Evolutionary conservation across 2,797 vertebrate genomes (phyloP).

Genomic region (Lophura swinhoii): DNA sequence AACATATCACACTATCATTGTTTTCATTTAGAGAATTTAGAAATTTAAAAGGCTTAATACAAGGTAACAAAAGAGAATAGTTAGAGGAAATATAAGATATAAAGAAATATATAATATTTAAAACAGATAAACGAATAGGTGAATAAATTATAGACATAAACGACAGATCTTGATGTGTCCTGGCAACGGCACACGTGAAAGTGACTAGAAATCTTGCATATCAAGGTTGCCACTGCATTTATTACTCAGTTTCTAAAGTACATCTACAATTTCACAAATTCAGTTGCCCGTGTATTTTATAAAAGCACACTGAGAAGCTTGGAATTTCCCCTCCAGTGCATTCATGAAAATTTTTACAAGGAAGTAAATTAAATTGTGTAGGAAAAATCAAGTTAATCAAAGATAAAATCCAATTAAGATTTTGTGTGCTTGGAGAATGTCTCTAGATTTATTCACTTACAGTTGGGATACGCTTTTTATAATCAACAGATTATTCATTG

Average conservation of each 20-base stretch:
- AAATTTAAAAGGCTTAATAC: not conserved
- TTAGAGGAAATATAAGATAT: not conserved
- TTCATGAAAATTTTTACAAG: not conserved
- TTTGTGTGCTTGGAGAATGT: not conserved
- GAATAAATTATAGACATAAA: not conserved
- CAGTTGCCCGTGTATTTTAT: not conserved
- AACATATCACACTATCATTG: not conserved
- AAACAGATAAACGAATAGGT: not conserved
- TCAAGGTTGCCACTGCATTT: not conserved
- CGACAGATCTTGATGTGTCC: not conserved
- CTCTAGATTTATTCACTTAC: not conserved
- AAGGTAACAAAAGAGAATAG: not conserved
- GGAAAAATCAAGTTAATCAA: not conserved
- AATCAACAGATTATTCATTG: not conserved
- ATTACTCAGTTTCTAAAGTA: not conserved
- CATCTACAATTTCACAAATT: not conserved
- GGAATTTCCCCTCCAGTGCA: not conserved
- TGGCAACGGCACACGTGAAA: not conserved
- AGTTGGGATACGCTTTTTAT: not conserved
- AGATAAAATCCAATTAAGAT: constrained; percentile 2
- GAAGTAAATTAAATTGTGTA: not conserved
- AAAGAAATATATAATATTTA: not conserved
- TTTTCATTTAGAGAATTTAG: not conserved
- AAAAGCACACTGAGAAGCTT: not conserved
- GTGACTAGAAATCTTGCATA: not conserved